A percentile compares a stretch with the other conserved stretches of the same genome.
phyloP scores from a whole-genome alignment of 1,140 invertebrate genomes.

The Cherax destructor region DNA sequence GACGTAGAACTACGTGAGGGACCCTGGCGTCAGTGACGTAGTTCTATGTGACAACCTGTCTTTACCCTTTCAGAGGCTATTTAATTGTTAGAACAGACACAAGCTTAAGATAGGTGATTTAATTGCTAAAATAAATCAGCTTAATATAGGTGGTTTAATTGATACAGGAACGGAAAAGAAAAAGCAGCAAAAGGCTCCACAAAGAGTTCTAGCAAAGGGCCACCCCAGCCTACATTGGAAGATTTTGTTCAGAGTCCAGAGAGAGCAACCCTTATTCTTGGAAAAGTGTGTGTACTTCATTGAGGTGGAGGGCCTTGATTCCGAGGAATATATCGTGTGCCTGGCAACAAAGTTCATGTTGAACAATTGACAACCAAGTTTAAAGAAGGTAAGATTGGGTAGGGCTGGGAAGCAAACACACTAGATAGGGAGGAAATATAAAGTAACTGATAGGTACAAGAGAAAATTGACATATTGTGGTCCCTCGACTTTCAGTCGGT shows the following conservation, averaged over 20 bases:
- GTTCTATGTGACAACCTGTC: no score
- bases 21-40: no score
- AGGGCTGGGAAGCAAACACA: background rate
- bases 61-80: no score
- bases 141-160: background rate
- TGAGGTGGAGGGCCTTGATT: conserved; percentile 92
- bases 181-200: conserved; percentile 79
- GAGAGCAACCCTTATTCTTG: conserved; percentile 81
- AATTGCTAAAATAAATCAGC: no score
- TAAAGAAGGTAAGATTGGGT: conserved; percentile 84
- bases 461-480: no score
- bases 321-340: conserved; percentile 95
- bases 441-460: no score
- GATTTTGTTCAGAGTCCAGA: conserved; percentile 83
- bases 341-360: conserved; percentile 95
- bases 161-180: conserved; percentile 81
- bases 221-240: conserved; percentile 77
- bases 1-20: no score
- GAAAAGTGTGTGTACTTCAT: conserved; percentile 97
- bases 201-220: conserved; percentile 76
- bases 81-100: no score
- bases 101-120: no score
- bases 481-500: no score
- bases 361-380: conserved; percentile 94
- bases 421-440: no score